A percentile compares a stretch with the other conserved stretches of the same genome.
Conservation (phyloP, 1,140 invertebrate species). For the Lucilia cuprina region DNA sequence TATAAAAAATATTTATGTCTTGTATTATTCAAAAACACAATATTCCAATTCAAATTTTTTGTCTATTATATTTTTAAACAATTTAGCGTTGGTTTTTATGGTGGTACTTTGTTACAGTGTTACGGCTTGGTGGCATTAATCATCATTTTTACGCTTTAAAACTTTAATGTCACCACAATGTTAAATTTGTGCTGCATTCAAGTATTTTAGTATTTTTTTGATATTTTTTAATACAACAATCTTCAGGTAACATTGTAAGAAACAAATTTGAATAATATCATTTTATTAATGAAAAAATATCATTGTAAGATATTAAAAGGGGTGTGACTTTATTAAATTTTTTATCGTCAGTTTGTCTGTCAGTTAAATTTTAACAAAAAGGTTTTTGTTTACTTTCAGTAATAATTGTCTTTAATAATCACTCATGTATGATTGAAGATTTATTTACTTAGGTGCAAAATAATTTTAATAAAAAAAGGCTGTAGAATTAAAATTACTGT, state of each 20-base stretch:
- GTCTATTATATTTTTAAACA: too few species aligned
- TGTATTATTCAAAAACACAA: not conserved
- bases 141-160: constrained; percentile 21
- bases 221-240: not conserved
- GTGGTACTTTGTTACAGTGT: not conserved
- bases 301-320: not conserved
- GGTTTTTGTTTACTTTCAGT: not conserved
- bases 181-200: not conserved
- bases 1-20: not conserved
- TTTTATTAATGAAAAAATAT: not conserved
- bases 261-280: not conserved
- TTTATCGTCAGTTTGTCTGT: not conserved
- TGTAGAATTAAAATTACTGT: too few species aligned
- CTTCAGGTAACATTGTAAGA: not conserved
- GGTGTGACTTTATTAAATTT: constrained; percentile 18
- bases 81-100: not conserved
- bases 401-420: not conserved
- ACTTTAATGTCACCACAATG: constrained; percentile 31
- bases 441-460: too few species aligned
- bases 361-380: not conserved
- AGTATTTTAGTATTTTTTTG: not conserved
- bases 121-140: not conserved
- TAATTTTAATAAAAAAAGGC: too few species aligned
- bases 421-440: not conserved
- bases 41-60: too few species aligned